Percentiles rank a stretch among this genome's conserved stretches.
Evolutionary conservation across 2,797 vertebrate species (phyloP).

Genomic region (Strix occidentalis): DNA sequence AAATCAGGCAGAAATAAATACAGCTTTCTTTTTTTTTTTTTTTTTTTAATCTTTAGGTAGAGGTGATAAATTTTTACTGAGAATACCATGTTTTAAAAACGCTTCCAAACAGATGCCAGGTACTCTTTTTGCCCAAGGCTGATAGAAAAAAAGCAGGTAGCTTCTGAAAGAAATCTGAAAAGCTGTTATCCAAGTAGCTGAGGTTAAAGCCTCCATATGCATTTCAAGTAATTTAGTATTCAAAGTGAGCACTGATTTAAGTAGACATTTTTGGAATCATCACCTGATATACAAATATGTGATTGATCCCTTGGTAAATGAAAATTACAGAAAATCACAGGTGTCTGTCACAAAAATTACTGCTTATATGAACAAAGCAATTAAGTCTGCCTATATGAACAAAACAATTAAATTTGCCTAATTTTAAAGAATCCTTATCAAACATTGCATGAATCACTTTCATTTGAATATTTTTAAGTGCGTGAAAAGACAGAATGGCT

Average conservation of each 20-base stretch:
- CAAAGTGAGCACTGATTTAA: conserved; percentile 4
- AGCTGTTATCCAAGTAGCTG: background rate
- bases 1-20: conserved; percentile 13
- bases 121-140: background rate
- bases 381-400: conserved; percentile 15
- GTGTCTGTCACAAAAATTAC: conserved; percentile 30
- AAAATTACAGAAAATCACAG: conserved; percentile 54
- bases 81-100: background rate
- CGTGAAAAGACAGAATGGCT: background rate
- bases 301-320: conserved; percentile 12
- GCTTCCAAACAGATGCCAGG: background rate
- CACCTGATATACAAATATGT: background rate
- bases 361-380: conserved; percentile 46
- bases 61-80: conserved; percentile 18
- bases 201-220: background rate
- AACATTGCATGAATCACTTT: conserved; percentile 2
- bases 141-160: background rate
- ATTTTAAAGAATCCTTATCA: conserved; percentile 15
- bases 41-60: background rate
- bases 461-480: conserved; percentile 1
- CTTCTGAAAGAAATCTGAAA: conserved; percentile 30
- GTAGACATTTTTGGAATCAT: conserved; percentile 1
- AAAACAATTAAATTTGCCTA: conserved; percentile 16
- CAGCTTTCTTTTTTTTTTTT: background rate
- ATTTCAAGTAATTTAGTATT: conserved; percentile 3